Base-by-base conservation (phyloP, 2,113 vertebrate genomes). In the Thunnus maccoyii region DNA sequence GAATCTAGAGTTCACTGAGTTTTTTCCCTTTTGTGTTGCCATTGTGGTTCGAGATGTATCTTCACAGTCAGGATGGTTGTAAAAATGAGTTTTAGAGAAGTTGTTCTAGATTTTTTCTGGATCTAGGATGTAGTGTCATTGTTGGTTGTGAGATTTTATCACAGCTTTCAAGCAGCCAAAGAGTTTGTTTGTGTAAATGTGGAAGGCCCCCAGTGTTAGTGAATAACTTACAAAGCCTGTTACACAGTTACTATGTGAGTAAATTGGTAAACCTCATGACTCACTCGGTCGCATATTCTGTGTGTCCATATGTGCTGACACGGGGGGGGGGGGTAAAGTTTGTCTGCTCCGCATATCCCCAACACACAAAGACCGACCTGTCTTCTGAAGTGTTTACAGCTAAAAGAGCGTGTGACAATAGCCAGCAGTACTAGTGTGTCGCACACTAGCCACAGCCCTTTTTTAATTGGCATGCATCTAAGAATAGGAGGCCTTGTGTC, bases 401-500 rank as follows among this genome's bases (percentile, higher is more conserved):
- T 9, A 6, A 10, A 16, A 12, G 16, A 7, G 22, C 11, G 36
- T 79, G 73, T 20, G 65, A 78, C 56, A 47, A 32, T 7, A 41
- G 55, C 67, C 32, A 54, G 48, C 62, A 2, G 65, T 4, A 27
- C 64, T 56, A 46, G 70, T 22, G 80, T 50, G 80, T 46, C 11
- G 25, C 78, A 72, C 36, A 41, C 36, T 41, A 16, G 15, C 64
- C 84, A 71, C 70, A 81, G 81, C 78, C 84, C 64, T 71, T 65
- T 75, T 87, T 86, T 84, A 88, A 88, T 88, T 85, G 78, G 54
- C 4, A 27, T 18, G n/a, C 17, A 25, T 86, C 85, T 87, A 85
- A 90, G 82, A 86, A 91, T 88, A 92, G 85, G 78, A 76, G 64
- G 44, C 62, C 61, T 57, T 78, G 77, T 80, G 76, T 85, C 51